Evolutionary conservation across 1,140 invertebrate genomes (phyloP).

Genomic region (Rhynchophorus ferrugineus): DNA sequence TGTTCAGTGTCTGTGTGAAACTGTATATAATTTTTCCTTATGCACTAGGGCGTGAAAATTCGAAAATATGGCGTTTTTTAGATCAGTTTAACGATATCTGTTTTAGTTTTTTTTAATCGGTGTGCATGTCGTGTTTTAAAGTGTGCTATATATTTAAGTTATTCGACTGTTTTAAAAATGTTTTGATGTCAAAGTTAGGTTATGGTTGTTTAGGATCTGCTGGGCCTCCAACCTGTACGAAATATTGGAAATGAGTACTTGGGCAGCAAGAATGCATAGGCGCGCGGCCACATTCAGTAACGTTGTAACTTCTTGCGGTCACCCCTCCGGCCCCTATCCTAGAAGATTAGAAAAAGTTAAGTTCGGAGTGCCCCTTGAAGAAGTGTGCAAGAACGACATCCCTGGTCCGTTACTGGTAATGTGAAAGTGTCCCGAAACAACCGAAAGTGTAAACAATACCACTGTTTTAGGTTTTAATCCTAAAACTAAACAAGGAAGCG

Average conservation of each 20-base stretch:
- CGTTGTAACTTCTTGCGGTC: constrained; percentile 82
- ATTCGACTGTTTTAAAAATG: constrained; percentile 19
- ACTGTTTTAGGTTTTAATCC: constrained; percentile 72
- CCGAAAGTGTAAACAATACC: too few species aligned
- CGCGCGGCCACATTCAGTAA: constrained; percentile 80
- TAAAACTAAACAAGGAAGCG: constrained; percentile 92
- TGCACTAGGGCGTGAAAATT: constrained; percentile 11
- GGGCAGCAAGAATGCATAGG: constrained; percentile 82
- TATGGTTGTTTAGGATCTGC: constrained; percentile 12
- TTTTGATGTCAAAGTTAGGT: constrained; percentile 20
- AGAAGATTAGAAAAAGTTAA: constrained; percentile 86
- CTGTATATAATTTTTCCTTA: constrained; percentile 5
- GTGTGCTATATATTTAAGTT: constrained; percentile 8
- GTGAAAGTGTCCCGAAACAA: too few species aligned
- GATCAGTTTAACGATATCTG: neutral
- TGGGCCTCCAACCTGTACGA: constrained; percentile 2
- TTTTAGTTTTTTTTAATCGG: constrained; percentile 4
- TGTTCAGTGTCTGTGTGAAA: constrained; percentile 10
- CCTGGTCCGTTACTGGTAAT: constrained; percentile 81
- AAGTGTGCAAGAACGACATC: constrained; percentile 90
- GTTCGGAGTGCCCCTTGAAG: constrained; percentile 79
- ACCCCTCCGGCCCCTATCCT: constrained; percentile 66
- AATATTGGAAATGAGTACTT: constrained; percentile 64
- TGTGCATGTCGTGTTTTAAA: constrained; percentile 16
- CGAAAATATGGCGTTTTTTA: constrained; percentile 7